Base-by-base conservation (phyloP, 2,113 vertebrate species). In the Nyctibius bracteatus region DNA sequence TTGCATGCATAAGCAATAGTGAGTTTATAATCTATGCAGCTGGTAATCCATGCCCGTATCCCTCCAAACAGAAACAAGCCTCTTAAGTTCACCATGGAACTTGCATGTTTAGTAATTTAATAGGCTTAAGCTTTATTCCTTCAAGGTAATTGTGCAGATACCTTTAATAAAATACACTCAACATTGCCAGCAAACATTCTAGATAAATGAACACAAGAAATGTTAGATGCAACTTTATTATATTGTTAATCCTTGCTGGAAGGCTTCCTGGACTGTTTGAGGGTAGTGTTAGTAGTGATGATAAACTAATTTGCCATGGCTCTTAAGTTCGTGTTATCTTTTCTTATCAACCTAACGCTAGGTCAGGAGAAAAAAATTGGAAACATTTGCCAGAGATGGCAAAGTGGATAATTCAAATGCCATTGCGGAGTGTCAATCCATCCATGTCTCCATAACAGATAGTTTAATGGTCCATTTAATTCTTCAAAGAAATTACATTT, bases 151-250 rank as follows among this genome's bases (percentile, higher is more conserved):
- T 96, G 96, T 91, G 84, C 93, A 96, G 92, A 94, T 96, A 97
- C 84, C 58, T 97, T 96, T 97, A 93, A 96, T 95, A 97, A 95
- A 96, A 96, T 74, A 78, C 82, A 85, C 30, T 96, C 92, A 91
- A 67, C 44, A 39, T 83, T 95, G 95, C 96, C 95, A 94, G 91
- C 52, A 95, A 96, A 91, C 87, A 87, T 96, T 97, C 90, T 96
- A 94, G 84, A 93, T 92, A 98, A 97, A 97, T 93, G 96, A 97
- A 96, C 83, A 94, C 78, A 96, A 97, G 95, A 97, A 98, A 97
- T 92, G 94, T 87, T 97, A 98, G 97, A 94, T 97, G 96, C 92
- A 96, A 97, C 95, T 97, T 96, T 98, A 98, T 98, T 97, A 96
- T 97, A 96, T 90, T 97, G 91, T 96, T 98, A 98, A 98, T 98